Base-by-base conservation (phyloP, 2,888 invertebrate genomes). In the Callosobruchus maculatus region DNA sequence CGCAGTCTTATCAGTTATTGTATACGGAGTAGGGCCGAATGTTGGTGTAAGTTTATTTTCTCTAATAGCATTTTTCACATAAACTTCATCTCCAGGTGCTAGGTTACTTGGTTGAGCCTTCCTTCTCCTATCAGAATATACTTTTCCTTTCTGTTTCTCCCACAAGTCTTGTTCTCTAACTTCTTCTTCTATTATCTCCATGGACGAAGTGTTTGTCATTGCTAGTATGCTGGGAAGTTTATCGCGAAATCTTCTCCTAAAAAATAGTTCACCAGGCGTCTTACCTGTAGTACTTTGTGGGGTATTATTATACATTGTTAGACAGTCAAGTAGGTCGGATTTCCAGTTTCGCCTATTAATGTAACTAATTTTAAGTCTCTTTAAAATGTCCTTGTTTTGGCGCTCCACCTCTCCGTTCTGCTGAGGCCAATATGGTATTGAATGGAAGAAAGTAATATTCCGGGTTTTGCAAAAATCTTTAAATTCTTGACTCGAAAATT, bases 281-380 rank as follows among this genome's bases (percentile, higher is more conserved):
- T 78, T 79, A 7, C 77, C 76, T 31, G 82, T 82, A 30, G 74
- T 77, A n/a, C 80, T 75, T 72, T 83, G 82, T 26, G 80, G 80
- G 30, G 83, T 80, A 22, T 73, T 68, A 30, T 76, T 77, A 71
- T 78, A 78, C 79, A 79, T 80, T 67, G 74, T 71, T 67, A 78
- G 22, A 71, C 74, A 79, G 72, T 78, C 73, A 13, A 76, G 67
- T 75, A 81, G 72, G 66, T 80, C 78, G 1, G 72, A 71, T 71
- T 75, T 77, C 80, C 78, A 82, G 71, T 79, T 70, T 74, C 20
- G 73, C 71, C 71, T 70, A 20, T 22, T 20, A 20, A 26, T 22
- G 21, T 71, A 72, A 70, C 77, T 74, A 22, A 77, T 78, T 72
- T 75, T 73, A 5, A 77, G 20, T 68, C 75, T 70, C 71, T 77